These are phyloP conservation scores for Spicauda simplicius DNA, from an alignment of 2,888 invertebrate genomes.

Conservation along the genomic window DNA sequence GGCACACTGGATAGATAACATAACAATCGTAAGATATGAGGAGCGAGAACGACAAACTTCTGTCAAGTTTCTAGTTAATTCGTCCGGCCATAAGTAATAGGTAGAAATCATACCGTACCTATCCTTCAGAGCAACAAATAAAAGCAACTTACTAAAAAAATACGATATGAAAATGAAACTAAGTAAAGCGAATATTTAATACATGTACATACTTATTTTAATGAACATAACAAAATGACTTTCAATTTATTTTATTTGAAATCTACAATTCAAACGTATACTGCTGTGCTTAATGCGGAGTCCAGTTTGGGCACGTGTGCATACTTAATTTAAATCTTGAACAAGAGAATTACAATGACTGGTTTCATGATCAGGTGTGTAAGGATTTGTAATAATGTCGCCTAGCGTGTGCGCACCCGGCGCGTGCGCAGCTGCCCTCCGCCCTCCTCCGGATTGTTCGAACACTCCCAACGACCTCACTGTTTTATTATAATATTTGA, in stretches of 20 bases:
- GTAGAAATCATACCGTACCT: too few species aligned
- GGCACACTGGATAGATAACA: too few species aligned
- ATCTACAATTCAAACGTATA: background rate
- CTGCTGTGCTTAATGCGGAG: slow-evolving; percentile 1
- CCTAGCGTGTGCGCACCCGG: slow-evolving; percentile 72
- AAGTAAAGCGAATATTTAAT: too few species aligned
- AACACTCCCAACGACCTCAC: slow-evolving; percentile 71
- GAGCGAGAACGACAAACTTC: too few species aligned
- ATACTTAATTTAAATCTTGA: slow-evolving; percentile 57
- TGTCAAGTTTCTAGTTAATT: too few species aligned
- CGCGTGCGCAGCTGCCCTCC: slow-evolving; percentile 72
- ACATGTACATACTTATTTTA: too few species aligned
- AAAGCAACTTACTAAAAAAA: too few species aligned
- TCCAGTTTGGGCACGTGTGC: slow-evolving; percentile 55
- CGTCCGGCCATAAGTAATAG: too few species aligned
- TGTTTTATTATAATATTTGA: slow-evolving; percentile 51
- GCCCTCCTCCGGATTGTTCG: slow-evolving; percentile 52
- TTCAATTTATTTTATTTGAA: background rate
- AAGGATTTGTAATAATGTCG: slow-evolving; percentile 78
- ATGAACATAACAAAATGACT: too few species aligned
- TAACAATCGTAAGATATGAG: too few species aligned
- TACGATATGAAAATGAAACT: too few species aligned
- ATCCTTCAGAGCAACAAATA: too few species aligned
- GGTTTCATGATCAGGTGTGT: slow-evolving; percentile 78
- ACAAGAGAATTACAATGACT: slow-evolving; percentile 73